Evolutionary conservation across 2,113 vertebrate species (phyloP).

Genomic region (Psephotus haematonotus): DNA sequence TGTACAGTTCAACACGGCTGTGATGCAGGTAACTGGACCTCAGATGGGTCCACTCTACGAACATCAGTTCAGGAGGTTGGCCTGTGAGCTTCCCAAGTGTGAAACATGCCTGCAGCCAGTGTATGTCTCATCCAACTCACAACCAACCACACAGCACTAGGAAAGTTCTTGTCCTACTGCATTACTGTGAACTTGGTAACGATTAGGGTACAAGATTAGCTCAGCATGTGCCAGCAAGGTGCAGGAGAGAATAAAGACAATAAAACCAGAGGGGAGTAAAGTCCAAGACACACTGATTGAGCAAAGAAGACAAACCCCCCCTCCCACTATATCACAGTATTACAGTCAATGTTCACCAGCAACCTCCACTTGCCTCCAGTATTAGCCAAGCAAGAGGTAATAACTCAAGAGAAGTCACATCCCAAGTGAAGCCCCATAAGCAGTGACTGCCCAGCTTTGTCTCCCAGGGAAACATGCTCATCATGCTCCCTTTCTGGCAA

Average conservation of each 20-base stretch:
- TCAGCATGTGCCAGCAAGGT: background rate
- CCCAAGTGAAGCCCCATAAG: background rate
- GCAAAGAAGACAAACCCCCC: background rate
- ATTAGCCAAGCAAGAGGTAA: background rate
- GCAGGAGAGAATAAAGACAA: background rate
- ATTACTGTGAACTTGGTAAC: background rate
- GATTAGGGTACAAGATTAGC: background rate
- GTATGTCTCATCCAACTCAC: too few relatives aligned
- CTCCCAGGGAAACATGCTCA: background rate
- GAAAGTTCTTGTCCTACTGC: background rate
- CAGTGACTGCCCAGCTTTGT: background rate
- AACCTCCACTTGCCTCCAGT: background rate
- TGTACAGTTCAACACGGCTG: fast-evolving
- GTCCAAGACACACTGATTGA: background rate
- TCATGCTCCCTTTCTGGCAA: background rate
- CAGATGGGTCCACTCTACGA: background rate
- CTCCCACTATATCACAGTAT: background rate
- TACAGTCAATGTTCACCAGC: background rate
- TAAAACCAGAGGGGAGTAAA: background rate
- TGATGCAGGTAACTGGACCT: background rate
- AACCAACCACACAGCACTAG: background rate
- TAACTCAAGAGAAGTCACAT: background rate
- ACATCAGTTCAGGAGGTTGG: background rate
- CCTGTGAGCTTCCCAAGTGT: background rate
- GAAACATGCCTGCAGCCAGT: background rate